phyloP scores from a whole-genome alignment of 2,113 vertebrate genomes.

The Percopsis transmontana region DNA sequence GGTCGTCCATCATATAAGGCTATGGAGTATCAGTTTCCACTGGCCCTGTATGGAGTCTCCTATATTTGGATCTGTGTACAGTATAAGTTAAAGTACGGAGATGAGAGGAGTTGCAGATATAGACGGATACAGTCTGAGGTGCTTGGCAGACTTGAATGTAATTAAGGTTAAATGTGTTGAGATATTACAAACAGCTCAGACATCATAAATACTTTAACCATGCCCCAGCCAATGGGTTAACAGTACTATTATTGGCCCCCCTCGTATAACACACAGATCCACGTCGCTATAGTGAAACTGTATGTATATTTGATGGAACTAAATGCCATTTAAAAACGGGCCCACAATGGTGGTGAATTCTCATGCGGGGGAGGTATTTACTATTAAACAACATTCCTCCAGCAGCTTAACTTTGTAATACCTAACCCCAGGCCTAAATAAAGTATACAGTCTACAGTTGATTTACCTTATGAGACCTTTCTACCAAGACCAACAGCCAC shows the following conservation, averaged over 20 bases:
- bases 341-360: too few species aligned
- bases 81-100: constrained; percentile 38
- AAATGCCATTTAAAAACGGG: too few species aligned
- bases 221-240: constrained; percentile 50
- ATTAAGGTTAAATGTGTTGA: background rate
- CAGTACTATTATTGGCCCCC: constrained; percentile 31
- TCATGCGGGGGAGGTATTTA: too few species aligned
- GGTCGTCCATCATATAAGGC: constrained; percentile 9
- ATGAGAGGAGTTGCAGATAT: constrained; percentile 64
- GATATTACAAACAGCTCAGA: constrained; percentile 46
- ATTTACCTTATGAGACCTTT: too few species aligned
- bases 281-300: constrained; percentile 1
- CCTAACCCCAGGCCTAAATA: too few species aligned
- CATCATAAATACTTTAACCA: constrained; percentile 42
- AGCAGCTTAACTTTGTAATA: too few species aligned
- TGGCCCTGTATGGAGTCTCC: constrained; percentile 11
- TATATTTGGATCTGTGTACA: constrained; percentile 53
- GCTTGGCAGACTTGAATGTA: constrained; percentile 53
- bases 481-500: constrained; percentile 10
- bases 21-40: background rate
- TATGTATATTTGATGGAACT: too few species aligned
- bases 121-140: constrained; percentile 60
- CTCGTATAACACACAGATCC: constrained; percentile 1
- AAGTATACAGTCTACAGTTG: background rate
- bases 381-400: too few species aligned